These are phyloP conservation scores for Diadumene lineata DNA, from an alignment of 92 coral and sea anemone species.

Conservation along the genomic window DNA sequence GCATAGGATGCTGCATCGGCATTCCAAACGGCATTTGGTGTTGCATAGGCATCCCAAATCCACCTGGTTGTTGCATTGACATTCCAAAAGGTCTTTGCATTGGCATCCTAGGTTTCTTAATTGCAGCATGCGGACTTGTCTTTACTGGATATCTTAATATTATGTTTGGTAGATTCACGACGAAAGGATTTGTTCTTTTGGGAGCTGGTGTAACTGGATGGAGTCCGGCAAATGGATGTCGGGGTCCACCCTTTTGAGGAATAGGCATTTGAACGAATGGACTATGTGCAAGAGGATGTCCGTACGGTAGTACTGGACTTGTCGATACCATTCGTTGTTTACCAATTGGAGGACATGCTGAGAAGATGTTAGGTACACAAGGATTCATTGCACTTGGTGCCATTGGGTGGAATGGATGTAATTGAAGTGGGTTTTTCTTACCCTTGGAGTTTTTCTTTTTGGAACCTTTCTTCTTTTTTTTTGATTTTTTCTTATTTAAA, in stretches of 20 bases:
- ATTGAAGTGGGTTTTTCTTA: not conserved
- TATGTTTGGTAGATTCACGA: slow-evolving; percentile 29
- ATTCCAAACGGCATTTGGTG: not conserved
- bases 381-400: slow-evolving; percentile 30
- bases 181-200: slow-evolving; percentile 12
- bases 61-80: not conserved
- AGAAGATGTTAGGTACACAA: slow-evolving; percentile 32
- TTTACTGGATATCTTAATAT: slow-evolving; percentile 30
- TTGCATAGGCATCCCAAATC: slow-evolving; percentile 4
- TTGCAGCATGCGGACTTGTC: not conserved
- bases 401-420: slow-evolving; percentile 21
- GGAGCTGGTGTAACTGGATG: slow-evolving; percentile 27
- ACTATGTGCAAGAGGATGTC: not conserved
- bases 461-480: not conserved
- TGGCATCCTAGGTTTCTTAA: not conserved
- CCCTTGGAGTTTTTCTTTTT: not conserved
- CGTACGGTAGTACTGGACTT: slow-evolving; percentile 19
- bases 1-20: slow-evolving; percentile 12
- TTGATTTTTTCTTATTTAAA: not conserved
- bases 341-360: slow-evolving; percentile 40
- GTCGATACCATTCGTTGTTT: slow-evolving; percentile 20
- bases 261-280: slow-evolving; percentile 2
- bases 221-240: slow-evolving; percentile 36
- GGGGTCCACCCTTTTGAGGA: not conserved
- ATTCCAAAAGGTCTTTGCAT: slow-evolving; percentile 14